Conservation (phyloP, 37 sponge, comb jelly and placozoan genomes). For the Oscarella lobularis region DNA sequence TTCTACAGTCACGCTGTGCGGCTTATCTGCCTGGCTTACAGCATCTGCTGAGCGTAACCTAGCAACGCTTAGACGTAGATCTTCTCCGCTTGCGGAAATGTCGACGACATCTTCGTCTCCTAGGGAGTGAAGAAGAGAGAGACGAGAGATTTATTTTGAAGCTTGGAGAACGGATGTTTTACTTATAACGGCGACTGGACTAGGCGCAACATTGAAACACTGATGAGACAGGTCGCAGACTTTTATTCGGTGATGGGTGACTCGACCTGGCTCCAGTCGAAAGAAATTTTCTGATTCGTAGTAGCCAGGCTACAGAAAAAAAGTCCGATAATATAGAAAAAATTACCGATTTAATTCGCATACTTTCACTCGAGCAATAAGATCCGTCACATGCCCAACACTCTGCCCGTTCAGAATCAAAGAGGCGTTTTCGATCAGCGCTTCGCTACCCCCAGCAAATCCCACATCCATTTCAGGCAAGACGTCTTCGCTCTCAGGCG, state of each 20-base stretch:
- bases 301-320: neutral
- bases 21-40: too few relatives aligned
- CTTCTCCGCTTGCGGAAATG: slow-evolving; percentile 11
- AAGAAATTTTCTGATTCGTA: slow-evolving; percentile 13
- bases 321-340: neutral
- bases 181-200: slow-evolving; percentile 21
- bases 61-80: too few relatives aligned
- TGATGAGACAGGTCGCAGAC: slow-evolving; percentile 64
- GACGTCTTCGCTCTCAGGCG: slow-evolving; percentile 15
- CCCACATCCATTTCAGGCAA: slow-evolving; percentile 45
- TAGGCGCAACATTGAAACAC: slow-evolving; percentile 20
- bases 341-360: neutral
- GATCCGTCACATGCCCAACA: slow-evolving; percentile 49
- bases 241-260: slow-evolving; percentile 47
- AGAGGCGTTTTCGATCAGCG: slow-evolving; percentile 22
- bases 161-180: slow-evolving; percentile 30
- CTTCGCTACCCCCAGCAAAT: slow-evolving; percentile 11
- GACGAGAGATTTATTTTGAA: neutral
- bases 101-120: slow-evolving; percentile 8
- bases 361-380: slow-evolving; percentile 51
- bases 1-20: too few relatives aligned
- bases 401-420: slow-evolving; percentile 22
- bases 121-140: neutral
- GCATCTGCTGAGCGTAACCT: too few relatives aligned
- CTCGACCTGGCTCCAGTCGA: slow-evolving; percentile 59